phyloP scores from a whole-genome alignment of 1,140 invertebrate genomes.

The Papilio helenus region DNA sequence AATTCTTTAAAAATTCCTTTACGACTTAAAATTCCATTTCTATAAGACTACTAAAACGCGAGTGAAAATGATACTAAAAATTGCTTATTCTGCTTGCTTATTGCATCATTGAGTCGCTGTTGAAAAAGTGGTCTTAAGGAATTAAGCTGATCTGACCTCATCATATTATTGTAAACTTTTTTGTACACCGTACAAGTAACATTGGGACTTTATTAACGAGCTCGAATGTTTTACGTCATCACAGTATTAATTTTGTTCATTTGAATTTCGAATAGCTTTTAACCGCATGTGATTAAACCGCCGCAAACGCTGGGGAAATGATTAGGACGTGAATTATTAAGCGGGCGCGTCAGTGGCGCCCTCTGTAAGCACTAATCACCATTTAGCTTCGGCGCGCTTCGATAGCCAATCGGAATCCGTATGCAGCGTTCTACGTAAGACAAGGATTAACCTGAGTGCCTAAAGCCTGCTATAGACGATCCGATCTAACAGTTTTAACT shows the following conservation, averaged over 20 bases:
- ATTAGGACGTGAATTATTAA: slow-evolving; percentile 33
- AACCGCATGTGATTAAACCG: slow-evolving; percentile 27
- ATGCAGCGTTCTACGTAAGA: slow-evolving; percentile 3
- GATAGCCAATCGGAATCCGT: slow-evolving; percentile 23
- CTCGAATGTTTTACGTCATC: background rate
- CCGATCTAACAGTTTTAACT: no score
- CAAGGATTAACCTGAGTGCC: background rate
- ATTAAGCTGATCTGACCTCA: no score
- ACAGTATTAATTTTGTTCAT: slow-evolving; percentile 14
- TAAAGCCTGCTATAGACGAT: background rate
- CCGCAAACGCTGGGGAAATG: slow-evolving; percentile 22
- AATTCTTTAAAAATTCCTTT: no score
- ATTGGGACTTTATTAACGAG: background rate
- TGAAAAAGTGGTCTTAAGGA: no score
- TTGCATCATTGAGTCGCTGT: no score
- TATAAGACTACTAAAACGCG: no score
- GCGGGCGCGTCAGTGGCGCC: background rate
- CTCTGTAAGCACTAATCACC: slow-evolving; percentile 29
- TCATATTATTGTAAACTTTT: background rate
- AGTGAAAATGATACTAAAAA: no score
- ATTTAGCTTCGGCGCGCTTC: slow-evolving; percentile 20
- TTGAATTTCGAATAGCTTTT: slow-evolving; percentile 4
- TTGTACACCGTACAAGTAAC: background rate
- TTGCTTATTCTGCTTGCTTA: no score
- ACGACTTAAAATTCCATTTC: no score